phyloP scores from a whole-genome alignment of 2,888 invertebrate genomes.

The Anthophora plumipes region DNA sequence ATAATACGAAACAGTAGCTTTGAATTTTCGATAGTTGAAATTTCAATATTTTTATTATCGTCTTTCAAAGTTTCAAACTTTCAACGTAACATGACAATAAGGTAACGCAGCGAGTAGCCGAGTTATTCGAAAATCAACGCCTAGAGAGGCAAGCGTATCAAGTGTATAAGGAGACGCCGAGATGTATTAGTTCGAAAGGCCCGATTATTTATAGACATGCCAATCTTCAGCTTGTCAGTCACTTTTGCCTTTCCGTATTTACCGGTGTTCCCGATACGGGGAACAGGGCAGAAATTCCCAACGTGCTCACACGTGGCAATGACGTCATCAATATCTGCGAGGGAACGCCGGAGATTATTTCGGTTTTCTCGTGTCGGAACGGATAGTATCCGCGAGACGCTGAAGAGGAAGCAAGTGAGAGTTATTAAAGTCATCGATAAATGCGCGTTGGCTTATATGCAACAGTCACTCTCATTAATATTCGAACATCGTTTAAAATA shows the following conservation, averaged over 20 bases:
- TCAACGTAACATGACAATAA: neutral
- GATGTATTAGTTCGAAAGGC: constrained; percentile 11
- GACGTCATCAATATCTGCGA: constrained; percentile 63
- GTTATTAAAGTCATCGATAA: constrained; percentile 32
- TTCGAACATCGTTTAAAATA: too few species aligned
- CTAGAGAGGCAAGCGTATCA: constrained; percentile 8
- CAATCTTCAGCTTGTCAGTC: constrained; percentile 75
- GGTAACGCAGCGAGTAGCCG: neutral
- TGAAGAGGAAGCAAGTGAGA: neutral
- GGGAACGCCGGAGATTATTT: constrained; percentile 45
- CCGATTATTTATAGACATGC: constrained; percentile 74
- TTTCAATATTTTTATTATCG: neutral
- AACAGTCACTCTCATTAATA: constrained; percentile 10
- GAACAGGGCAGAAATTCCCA: constrained; percentile 46
- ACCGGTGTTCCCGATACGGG: constrained; percentile 27
- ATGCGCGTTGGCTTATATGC: neutral
- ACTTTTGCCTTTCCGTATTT: constrained; percentile 69
- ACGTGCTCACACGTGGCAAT: constrained; percentile 51
- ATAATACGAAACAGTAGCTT: too few species aligned
- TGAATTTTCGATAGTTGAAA: neutral
- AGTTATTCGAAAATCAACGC: neutral
- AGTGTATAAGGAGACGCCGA: neutral
- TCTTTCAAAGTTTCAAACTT: neutral
- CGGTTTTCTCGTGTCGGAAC: constrained; percentile 10
- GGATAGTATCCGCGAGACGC: constrained; percentile 4